Conservation (phyloP, 2,888 invertebrate species). For the Cecidostiba fungosa region DNA sequence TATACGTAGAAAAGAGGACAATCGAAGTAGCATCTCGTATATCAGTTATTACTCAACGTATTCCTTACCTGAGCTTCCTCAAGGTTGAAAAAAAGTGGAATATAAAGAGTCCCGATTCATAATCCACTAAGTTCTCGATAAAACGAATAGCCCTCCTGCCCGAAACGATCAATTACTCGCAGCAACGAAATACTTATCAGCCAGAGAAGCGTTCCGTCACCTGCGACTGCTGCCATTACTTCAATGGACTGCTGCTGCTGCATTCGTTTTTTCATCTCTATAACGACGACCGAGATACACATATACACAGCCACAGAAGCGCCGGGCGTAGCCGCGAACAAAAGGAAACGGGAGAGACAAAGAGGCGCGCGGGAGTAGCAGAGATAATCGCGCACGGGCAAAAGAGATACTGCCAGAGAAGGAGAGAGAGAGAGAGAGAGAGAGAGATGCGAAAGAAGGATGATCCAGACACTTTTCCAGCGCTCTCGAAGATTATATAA, state of each 20-base stretch:
- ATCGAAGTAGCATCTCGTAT: not conserved
- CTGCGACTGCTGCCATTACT: slow-evolving; percentile 55
- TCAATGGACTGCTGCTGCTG: slow-evolving; percentile 9
- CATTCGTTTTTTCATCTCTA: not conserved
- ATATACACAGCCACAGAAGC: not conserved
- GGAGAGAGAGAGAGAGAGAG: no score
- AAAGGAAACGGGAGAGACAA: slow-evolving; percentile 41
- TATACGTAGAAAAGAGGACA: not conserved
- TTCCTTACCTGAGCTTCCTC: not conserved
- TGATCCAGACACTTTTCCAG: slow-evolving; percentile 53
- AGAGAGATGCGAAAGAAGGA: slow-evolving; percentile 37
- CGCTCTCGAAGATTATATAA: slow-evolving; percentile 31
- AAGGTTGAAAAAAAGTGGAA: not conserved
- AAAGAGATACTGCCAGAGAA: slow-evolving; percentile 23
- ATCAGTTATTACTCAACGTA: not conserved
- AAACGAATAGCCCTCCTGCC: slow-evolving; percentile 10
- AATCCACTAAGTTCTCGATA: slow-evolving; percentile 41
- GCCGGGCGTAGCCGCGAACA: slow-evolving; percentile 23
- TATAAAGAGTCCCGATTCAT: slow-evolving; percentile 14
- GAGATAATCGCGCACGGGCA: not conserved
- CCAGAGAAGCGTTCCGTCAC: slow-evolving; percentile 55
- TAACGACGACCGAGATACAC: slow-evolving; percentile 39
- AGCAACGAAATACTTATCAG: slow-evolving; percentile 55
- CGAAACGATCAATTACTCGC: slow-evolving; percentile 42
- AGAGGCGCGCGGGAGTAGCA: not conserved